Conservation (phyloP, 35 echinoderm and acorn worm genomes). For the Diadema setosum region DNA sequence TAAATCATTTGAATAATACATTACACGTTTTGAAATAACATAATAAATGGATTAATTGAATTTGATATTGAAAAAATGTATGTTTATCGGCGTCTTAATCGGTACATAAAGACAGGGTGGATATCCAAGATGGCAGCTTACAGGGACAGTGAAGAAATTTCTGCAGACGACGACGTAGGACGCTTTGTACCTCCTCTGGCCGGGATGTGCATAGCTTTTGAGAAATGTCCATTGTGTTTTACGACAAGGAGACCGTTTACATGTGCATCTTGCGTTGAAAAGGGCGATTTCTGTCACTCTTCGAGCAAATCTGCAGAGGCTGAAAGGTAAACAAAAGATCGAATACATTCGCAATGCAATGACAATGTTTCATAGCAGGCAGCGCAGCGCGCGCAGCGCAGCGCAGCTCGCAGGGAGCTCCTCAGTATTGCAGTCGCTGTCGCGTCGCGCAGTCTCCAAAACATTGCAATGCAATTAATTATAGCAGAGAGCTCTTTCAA, state of each 20-base stretch:
- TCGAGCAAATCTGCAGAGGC: neutral
- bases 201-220: slow-evolving; percentile 17
- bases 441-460: too few relatives aligned
- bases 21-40: neutral
- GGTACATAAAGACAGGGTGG: neutral
- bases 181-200: neutral
- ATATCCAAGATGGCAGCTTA: neutral
- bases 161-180: slow-evolving; percentile 1
- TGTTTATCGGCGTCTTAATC: neutral
- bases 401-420: too few relatives aligned
- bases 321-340: slow-evolving; percentile 5
- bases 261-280: neutral
- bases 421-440: too few relatives aligned
- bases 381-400: neutral
- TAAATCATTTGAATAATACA: neutral
- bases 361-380: too few relatives aligned
- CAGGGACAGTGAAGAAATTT: neutral
- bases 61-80: neutral
- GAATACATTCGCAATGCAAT: too few relatives aligned
- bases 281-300: neutral
- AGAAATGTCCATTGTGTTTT: slow-evolving; percentile 7
- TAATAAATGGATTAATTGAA: neutral
- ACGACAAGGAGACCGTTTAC: neutral
- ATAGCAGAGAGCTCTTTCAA: too few relatives aligned
- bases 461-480: too few relatives aligned